Evolutionary conservation across 2,888 invertebrate genomes (phyloP).

Genomic region (Erannis defoliaria): DNA sequence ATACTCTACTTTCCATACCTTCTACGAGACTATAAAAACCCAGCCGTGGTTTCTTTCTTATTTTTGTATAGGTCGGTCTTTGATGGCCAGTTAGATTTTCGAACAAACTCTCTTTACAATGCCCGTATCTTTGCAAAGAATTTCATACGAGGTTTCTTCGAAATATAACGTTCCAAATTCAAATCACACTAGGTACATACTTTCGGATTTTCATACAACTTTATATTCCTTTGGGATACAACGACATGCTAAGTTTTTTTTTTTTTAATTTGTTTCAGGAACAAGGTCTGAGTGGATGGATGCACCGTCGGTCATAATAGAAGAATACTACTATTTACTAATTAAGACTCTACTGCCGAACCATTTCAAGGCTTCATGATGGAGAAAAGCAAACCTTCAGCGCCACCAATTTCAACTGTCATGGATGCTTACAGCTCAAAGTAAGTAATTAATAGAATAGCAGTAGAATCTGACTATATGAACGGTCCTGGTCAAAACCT

Average conservation of each 20-base stretch:
- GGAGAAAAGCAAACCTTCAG: slow-evolving; percentile 58
- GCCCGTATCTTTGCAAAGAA: no score
- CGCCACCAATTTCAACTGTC: slow-evolving; percentile 57
- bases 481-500: not conserved
- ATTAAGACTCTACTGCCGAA: slow-evolving; percentile 6
- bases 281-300: slow-evolving; percentile 2
- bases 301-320: not conserved
- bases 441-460: slow-evolving; percentile 52
- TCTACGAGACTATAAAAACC: no score
- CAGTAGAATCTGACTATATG: not conserved
- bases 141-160: no score
- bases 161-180: no score
- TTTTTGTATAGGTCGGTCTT: no score
- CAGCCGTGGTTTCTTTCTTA: no score
- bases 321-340: slow-evolving; percentile 4
- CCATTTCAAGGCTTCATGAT: slow-evolving; percentile 41
- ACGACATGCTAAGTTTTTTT: not conserved
- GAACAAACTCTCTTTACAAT: no score
- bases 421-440: slow-evolving; percentile 69
- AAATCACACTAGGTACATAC: no score
- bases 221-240: no score
- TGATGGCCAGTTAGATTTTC: no score
- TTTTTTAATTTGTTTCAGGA: slow-evolving; percentile 12
- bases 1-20: no score
- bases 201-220: no score